Percentiles rank a stretch among this genome's conserved stretches.
These are phyloP conservation scores for Ispidina lecontei DNA, from an alignment of 2,797 vertebrate species.

Conservation along the genomic window DNA sequence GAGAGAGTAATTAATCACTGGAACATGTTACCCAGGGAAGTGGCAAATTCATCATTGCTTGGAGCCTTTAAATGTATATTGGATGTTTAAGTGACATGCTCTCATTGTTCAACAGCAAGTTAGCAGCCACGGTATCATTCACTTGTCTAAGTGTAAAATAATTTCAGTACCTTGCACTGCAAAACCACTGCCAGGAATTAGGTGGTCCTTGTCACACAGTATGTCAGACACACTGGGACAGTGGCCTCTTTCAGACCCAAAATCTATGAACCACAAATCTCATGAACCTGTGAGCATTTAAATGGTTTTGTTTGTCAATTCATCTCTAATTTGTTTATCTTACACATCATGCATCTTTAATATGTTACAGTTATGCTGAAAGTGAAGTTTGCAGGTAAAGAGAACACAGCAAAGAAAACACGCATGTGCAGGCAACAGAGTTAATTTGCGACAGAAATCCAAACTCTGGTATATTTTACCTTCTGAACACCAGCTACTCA, in stretches of 20 bases:
- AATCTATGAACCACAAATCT: not conserved
- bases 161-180: not conserved
- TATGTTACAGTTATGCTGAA: not conserved
- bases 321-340: not conserved
- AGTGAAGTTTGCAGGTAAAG: not conserved
- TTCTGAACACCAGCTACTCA: not conserved
- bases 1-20: constrained; percentile 59
- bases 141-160: not conserved
- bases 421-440: not conserved
- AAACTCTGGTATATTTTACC: not conserved
- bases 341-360: not conserved
- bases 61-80: constrained; percentile 20
- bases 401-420: not conserved
- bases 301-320: not conserved
- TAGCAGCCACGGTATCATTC: not conserved
- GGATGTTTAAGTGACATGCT: constrained; percentile 6
- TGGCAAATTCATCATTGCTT: constrained; percentile 55
- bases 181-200: not conserved
- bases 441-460: not conserved
- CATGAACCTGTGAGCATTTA: not conserved
- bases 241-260: not conserved
- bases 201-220: not conserved
- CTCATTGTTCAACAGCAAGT: not conserved
- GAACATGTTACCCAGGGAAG: not conserved
- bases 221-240: not conserved